Evolutionary conservation across 2,888 invertebrate genomes (phyloP).

Genomic region (Catocala nupta): DNA sequence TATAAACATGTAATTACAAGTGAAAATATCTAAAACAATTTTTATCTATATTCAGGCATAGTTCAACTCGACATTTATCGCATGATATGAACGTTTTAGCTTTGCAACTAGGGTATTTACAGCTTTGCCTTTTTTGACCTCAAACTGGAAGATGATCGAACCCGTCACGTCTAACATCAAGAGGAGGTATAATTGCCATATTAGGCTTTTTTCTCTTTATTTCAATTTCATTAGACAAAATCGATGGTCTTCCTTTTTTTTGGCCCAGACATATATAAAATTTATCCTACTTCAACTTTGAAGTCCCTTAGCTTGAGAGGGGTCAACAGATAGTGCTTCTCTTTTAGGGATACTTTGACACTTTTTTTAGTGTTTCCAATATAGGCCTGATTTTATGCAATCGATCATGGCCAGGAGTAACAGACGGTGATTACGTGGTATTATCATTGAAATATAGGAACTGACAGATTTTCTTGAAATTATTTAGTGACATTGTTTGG

Average conservation of each 20-base stretch:
- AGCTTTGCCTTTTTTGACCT: too few species aligned
- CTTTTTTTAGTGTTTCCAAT: slow-evolving; percentile 9
- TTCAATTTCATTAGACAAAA: slow-evolving; percentile 9
- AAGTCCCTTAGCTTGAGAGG: slow-evolving; percentile 18
- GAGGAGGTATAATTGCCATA: too few species aligned
- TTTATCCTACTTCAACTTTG: background rate
- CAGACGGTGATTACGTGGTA: slow-evolving; percentile 19
- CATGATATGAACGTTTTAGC: too few species aligned
- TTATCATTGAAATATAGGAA: slow-evolving; percentile 23
- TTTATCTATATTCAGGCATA: too few species aligned
- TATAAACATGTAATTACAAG: too few species aligned
- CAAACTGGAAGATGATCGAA: too few species aligned
- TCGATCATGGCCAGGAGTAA: slow-evolving; percentile 7
- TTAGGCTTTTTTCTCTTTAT: too few species aligned
- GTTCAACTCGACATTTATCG: too few species aligned
- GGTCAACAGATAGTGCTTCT: slow-evolving; percentile 24
- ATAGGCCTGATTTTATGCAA: slow-evolving; percentile 13
- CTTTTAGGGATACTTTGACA: slow-evolving; percentile 4
- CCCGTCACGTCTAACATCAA: too few species aligned
- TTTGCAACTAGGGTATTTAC: too few species aligned
- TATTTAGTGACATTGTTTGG: slow-evolving; percentile 26
- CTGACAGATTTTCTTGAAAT: slow-evolving; percentile 37
- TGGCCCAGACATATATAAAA: too few species aligned
- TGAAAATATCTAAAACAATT: too few species aligned
- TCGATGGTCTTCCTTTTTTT: background rate